Base-by-base conservation (phyloP, 92 coral and sea anemone species). In the Scolanthus callimorphus region DNA sequence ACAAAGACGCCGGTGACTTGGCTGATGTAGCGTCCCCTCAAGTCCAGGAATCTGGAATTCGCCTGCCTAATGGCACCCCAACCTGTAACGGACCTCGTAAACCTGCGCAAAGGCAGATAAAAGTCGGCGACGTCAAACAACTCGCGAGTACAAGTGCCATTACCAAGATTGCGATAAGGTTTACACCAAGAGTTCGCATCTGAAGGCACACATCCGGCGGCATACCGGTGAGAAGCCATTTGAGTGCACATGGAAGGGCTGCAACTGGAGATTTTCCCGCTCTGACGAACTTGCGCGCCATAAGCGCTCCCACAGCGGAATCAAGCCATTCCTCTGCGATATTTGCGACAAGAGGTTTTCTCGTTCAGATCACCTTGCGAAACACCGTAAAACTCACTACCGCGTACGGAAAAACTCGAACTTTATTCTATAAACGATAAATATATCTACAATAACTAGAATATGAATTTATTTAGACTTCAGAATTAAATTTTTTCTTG, bases 181-280 rank as follows among this genome's bases (percentile, higher is more conserved):
- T 29, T 88, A 88, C 61, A 88, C 96, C 11, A 88, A 88, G 77
- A 88, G 96, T 49, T 88, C 96, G 23, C 96, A 88, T 39, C 74
- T 88, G 11, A 88, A 88, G 50, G 96, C 96, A 23, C 96, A 88
- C 25, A 88, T 88, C 1, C 55, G 96, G 26, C 74, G 96, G 21
- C 96, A 88, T 24, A 88, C 96, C 0, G 96, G 96, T 21, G 96
- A 88, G 26, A 88, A 88, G 29, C 96, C 96, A 1, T 88, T 88
- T 49, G 86, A 80, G 20, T 88, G 96, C 27, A 88, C 96, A 22
- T 88, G 96, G 96, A 88, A 88, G 45, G 96, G 96, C 1, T 88
- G 96, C 21, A 72, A 83, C 39, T 88, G 96, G 96, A 65, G 89
- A 31, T 88, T 88, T 53, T 88, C 96, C 26, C 63, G 96, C 31